A percentile compares a stretch with the other conserved stretches of the same genome.
These are phyloP conservation scores for Semaprochilodus insignis DNA, from an alignment of 2,797 vertebrate genomes.

Conservation along the genomic window DNA sequence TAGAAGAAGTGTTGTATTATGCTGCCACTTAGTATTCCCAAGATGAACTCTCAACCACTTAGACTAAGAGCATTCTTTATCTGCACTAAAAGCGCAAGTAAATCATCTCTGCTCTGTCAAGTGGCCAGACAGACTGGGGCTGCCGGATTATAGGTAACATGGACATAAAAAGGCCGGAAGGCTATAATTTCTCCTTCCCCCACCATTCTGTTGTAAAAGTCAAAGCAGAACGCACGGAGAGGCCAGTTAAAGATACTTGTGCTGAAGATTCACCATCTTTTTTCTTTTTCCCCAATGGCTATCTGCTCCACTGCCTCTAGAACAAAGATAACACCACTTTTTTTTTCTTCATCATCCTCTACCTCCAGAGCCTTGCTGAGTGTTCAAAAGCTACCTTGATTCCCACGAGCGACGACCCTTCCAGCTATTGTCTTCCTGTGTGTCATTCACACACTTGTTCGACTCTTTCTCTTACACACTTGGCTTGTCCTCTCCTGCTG, in stretches of 20 bases:
- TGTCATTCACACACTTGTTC: slow-evolving; percentile 57
- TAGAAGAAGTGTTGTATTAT: slow-evolving; percentile 41
- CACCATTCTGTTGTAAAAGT: slow-evolving; percentile 67
- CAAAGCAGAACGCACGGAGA: slow-evolving; percentile 63
- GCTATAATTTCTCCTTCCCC: slow-evolving; percentile 74
- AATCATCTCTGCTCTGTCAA: slow-evolving; percentile 70
- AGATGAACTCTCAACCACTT: slow-evolving; percentile 54
- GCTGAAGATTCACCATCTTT: slow-evolving; percentile 45
- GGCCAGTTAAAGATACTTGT: slow-evolving; percentile 67
- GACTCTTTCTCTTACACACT: slow-evolving; percentile 50
- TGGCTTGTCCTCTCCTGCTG: slow-evolving; percentile 50
- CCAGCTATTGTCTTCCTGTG: slow-evolving; percentile 60
- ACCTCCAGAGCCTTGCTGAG: slow-evolving; percentile 25
- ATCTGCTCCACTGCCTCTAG: slow-evolving; percentile 31
- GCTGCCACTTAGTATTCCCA: slow-evolving; percentile 65
- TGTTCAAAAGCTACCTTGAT: slow-evolving; percentile 46
- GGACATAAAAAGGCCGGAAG: slow-evolving; percentile 68
- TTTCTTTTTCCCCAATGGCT: slow-evolving; percentile 36
- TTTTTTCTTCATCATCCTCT: slow-evolving; percentile 4
- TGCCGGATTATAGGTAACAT: slow-evolving; percentile 79
- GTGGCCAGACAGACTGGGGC: slow-evolving; percentile 79
- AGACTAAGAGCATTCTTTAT: slow-evolving; percentile 63
- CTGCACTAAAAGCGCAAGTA: slow-evolving; percentile 62
- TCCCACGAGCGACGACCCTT: slow-evolving; percentile 54
- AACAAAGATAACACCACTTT: slow-evolving; percentile 49